Evolutionary conservation across 1,140 invertebrate species (phyloP).

Genomic region (Protaetia brevitarsis): DNA sequence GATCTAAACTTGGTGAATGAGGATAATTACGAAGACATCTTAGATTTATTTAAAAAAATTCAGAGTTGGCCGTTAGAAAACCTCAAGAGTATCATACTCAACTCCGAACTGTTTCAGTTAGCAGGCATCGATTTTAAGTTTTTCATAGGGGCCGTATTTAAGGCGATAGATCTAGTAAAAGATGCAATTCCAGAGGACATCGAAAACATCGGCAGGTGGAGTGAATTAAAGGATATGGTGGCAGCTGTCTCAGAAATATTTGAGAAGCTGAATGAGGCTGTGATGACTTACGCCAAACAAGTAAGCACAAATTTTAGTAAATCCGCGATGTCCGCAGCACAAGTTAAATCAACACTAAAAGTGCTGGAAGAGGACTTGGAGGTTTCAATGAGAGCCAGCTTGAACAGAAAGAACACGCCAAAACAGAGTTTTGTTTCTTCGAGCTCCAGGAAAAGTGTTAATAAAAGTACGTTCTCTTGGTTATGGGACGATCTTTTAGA

Average conservation of each 20-base stretch:
- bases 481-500: no score
- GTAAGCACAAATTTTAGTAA: background rate
- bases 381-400: background rate
- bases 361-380: background rate
- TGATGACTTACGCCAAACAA: background rate
- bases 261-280: background rate
- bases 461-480: no score
- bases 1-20: background rate
- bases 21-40: background rate
- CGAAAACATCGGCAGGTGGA: background rate
- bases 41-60: background rate
- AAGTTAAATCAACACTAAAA: background rate
- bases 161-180: background rate
- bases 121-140: conserved; percentile 1
- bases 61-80: background rate
- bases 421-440: background rate
- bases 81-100: background rate
- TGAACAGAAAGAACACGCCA: background rate
- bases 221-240: background rate
- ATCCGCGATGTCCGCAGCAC: background rate
- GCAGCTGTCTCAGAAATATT: background rate
- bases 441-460: background rate
- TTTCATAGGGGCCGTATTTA: background rate
- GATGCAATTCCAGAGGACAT: background rate
- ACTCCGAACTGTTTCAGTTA: background rate